Evolutionary conservation across 2,888 invertebrate genomes (phyloP).

Genomic region (Eurois occulta): DNA sequence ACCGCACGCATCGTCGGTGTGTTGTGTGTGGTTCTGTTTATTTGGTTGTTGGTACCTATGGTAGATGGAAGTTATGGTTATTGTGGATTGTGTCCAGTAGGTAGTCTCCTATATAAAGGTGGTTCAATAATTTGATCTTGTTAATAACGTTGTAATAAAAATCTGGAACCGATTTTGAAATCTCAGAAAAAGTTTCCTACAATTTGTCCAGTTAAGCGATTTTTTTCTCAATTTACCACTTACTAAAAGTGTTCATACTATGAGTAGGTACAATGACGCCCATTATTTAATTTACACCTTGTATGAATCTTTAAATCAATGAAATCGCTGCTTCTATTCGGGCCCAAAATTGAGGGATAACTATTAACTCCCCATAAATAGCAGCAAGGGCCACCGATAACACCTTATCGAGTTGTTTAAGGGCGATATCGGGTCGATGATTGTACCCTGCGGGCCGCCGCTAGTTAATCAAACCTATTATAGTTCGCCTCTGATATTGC

Average conservation of each 20-base stretch:
- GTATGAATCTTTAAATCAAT: constrained; percentile 53
- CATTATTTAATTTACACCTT: neutral
- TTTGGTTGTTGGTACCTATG: constrained; percentile 40
- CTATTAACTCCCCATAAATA: constrained; percentile 87
- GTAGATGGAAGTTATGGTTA: neutral
- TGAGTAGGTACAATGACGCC: neutral
- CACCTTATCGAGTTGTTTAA: constrained; percentile 87
- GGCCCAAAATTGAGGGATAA: constrained; percentile 79
- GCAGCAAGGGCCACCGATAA: constrained; percentile 83
- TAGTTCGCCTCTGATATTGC: constrained; percentile 63
- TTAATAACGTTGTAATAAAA: too few relatives aligned
- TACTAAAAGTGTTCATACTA: neutral
- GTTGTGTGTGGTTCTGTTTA: constrained; percentile 50
- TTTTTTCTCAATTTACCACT: neutral
- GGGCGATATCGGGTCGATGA: constrained; percentile 85
- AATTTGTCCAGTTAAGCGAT: too few relatives aligned
- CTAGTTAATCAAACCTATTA: constrained; percentile 83
- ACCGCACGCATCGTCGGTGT: constrained; percentile 68
- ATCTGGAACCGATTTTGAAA: neutral
- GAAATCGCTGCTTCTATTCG: constrained; percentile 58
- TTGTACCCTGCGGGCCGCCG: constrained; percentile 81
- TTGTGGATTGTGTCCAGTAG: neutral
- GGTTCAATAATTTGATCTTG: neutral
- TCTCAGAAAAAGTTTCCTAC: neutral
- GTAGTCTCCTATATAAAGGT: neutral